A percentile compares a stretch with the other conserved stretches of the same genome.
These are phyloP conservation scores for Tetragonisca angustula DNA, from an alignment of 2,888 invertebrate genomes.

Conservation along the genomic window DNA sequence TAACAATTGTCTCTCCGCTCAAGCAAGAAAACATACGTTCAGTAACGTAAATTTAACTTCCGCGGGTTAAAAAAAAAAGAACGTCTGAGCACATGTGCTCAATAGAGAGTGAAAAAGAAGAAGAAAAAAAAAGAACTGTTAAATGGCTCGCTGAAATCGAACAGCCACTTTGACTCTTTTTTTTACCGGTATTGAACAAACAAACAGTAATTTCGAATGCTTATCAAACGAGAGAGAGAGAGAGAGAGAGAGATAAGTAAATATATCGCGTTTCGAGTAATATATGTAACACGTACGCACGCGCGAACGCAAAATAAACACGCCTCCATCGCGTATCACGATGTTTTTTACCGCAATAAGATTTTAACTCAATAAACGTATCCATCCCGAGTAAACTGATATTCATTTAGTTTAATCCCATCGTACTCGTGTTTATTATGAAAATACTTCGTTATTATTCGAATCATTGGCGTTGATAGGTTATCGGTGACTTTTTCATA, in stretches of 20 bases:
- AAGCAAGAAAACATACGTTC: neutral
- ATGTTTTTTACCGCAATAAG: slow-evolving; percentile 25
- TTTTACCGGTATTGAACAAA: slow-evolving; percentile 49
- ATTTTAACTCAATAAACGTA: slow-evolving; percentile 28
- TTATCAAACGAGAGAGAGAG: slow-evolving; percentile 36
- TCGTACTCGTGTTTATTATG: neutral
- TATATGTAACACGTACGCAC: slow-evolving; percentile 29
- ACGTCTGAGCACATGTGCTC: neutral
- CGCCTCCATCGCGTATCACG: slow-evolving; percentile 8
- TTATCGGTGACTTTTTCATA: neutral
- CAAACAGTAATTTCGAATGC: slow-evolving; percentile 58
- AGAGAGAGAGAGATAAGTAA: slow-evolving; percentile 41
- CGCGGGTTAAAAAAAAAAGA: neutral
- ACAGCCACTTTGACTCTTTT: slow-evolving; percentile 26
- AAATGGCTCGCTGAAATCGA: slow-evolving; percentile 23
- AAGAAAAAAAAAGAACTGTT: neutral
- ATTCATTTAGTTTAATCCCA: slow-evolving; percentile 10
- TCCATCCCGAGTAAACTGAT: neutral
- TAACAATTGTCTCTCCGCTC: no score
- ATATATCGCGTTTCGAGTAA: slow-evolving; percentile 61
- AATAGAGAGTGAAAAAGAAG: no score
- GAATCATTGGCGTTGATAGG: neutral
- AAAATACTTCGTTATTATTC: neutral
- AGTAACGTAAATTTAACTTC: neutral
- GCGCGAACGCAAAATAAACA: slow-evolving; percentile 11